Base-by-base conservation (phyloP, 2,797 vertebrate genomes). In the Coendou prehensilis region DNA sequence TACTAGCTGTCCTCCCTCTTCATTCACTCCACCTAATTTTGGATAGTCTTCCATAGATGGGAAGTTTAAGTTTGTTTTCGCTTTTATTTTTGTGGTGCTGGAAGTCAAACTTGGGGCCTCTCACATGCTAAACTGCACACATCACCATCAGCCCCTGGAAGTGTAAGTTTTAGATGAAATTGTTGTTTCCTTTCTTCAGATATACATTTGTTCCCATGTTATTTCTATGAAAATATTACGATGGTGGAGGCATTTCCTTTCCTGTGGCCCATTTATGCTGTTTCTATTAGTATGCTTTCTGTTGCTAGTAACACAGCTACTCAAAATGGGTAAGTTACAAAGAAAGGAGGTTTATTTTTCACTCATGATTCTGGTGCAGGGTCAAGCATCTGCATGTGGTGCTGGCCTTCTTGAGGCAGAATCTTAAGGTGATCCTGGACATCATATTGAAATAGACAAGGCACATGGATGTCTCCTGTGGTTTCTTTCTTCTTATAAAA, bases 151-250 rank as follows among this genome's bases (percentile, higher is more conserved):
- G 59, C n/a, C 11, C 56, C 67, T 50, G 22, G 30, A 61, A 63
- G 20, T 9, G 5, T 57, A 88, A 84, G 45, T 82, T 95, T 93
- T 91, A 57, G 75, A 64, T 50, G 41, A 87, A 82, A 79, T 63
- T 80, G 33, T 20, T 26, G 7, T 93, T 85, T 86, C 67, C 85
- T 93, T 93, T 89, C 23, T 91, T 93, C n/a, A 81, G 2, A 78
- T 86, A 81, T 67, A 56, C 26, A 81, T 57, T 54, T 89, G 8
- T 86, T 41, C 41, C 47, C 91, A 6, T 71, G 17, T 80, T 93
- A 41, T 73, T 95, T 96, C 28, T 82, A 2, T 93, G 61, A 94
- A 88, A 88, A 81, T 90, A 54, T 13, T 89, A 9, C 50, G 41
- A 0, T 69, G 45, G 37, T 50, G 8, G 26, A 52, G 50, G 20